Percentiles rank a stretch among this genome's conserved stretches.
Conservation (phyloP, 2,797 vertebrate genomes). For the Labroides dimidiatus region DNA sequence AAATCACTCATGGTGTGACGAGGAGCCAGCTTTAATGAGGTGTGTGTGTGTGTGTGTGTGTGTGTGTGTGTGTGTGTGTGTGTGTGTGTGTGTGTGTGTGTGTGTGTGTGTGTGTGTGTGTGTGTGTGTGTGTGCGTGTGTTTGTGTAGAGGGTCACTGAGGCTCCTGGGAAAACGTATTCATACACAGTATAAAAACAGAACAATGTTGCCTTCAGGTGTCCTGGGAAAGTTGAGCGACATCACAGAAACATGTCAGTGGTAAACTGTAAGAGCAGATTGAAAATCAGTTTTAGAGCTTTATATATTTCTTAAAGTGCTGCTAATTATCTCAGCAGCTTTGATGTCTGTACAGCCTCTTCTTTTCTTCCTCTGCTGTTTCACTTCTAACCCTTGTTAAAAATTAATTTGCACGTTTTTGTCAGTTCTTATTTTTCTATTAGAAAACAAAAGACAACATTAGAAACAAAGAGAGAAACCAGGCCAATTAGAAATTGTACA, state of each 20-base stretch:
- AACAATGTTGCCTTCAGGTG: conserved; percentile 17
- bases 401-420: too few species aligned
- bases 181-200: neutral
- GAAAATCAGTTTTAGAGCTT: too few species aligned
- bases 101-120: conserved; percentile 13
- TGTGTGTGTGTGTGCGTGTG: conserved; percentile 11
- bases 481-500: too few species aligned
- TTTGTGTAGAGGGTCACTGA: neutral
- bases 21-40: conserved; percentile 44
- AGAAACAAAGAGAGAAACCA: neutral
- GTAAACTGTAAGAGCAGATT: too few species aligned
- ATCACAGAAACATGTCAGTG: too few species aligned
- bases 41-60: conserved; percentile 12
- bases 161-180: conserved; percentile 3
- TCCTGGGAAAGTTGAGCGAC: neutral
- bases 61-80: conserved; percentile 12
- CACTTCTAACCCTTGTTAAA: too few species aligned
- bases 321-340: too few species aligned
- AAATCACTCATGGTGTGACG: conserved; percentile 59
- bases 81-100: conserved; percentile 13
- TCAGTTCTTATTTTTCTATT: too few species aligned
- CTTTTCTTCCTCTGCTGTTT: too few species aligned
- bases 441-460: neutral
- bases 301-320: too few species aligned
- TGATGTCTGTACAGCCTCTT: too few species aligned